Conservation (phyloP, 1,140 invertebrate genomes). For the Piezodorus guildinii region DNA sequence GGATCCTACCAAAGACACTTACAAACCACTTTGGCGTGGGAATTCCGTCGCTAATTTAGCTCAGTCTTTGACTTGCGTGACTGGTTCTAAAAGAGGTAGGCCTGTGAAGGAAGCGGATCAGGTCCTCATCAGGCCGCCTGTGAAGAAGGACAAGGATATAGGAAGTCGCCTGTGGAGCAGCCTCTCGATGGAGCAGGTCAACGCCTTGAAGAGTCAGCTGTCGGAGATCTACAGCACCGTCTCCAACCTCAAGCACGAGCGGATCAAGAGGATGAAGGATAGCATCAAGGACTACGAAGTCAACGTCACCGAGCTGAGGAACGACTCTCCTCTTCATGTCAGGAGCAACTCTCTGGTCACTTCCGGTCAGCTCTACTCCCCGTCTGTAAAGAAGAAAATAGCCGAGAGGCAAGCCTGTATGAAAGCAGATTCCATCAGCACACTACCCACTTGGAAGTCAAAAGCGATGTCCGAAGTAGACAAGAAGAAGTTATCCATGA, state of each 20-base stretch:
- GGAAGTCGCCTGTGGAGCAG: constrained; percentile 70
- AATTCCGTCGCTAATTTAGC: constrained; percentile 66
- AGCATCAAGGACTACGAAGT: constrained; percentile 42
- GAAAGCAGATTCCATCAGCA: constrained; percentile 44
- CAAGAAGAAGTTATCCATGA: constrained; percentile 57
- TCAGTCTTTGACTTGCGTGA: constrained; percentile 39
- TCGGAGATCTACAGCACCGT: constrained; percentile 64
- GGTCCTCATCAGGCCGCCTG: constrained; percentile 23
- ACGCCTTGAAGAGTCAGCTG: constrained; percentile 64
- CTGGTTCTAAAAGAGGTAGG: constrained; percentile 28
- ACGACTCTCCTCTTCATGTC: constrained; percentile 38
- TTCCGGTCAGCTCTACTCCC: constrained; percentile 35
- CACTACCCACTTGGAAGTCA: constrained; percentile 36
- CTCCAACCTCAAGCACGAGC: constrained; percentile 34
- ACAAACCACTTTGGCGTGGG: constrained; percentile 72
- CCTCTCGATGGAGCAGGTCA: constrained; percentile 71
- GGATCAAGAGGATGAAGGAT: constrained; percentile 30
- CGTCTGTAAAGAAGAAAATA: constrained; percentile 33
- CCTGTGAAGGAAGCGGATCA: constrained; percentile 26
- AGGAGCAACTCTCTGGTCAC: constrained; percentile 51
- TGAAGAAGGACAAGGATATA: constrained; percentile 34
- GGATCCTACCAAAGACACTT: constrained; percentile 43
- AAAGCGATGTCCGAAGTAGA: constrained; percentile 50
- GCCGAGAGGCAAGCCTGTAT: constrained; percentile 32
- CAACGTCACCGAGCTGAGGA: constrained; percentile 26